Base-by-base conservation (phyloP, 2,888 invertebrate species). In the Diachrysia chrysitis region DNA sequence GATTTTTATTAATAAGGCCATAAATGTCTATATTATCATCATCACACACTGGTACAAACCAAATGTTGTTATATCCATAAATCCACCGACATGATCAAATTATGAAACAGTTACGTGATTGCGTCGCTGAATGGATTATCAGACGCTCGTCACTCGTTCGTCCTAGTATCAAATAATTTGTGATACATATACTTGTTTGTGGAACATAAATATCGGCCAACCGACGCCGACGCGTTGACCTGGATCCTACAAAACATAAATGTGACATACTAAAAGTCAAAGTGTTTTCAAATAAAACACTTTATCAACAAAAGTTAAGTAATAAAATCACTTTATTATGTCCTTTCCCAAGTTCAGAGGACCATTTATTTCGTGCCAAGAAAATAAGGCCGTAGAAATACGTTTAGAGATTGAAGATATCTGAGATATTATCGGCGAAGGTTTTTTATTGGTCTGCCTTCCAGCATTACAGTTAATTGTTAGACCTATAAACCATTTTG, bases 241-340 rank as follows among this genome's bases (percentile, higher is more conserved):
- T 71, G 46, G 29, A 67, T 75, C 42, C 54, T 69, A 48, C 16
- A 32, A 55, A 58, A 46, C 55, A 60, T 69, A 53, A 53, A 75
- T 61, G 37, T 73, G 19, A 17, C 48, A 51, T 19, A 21, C 48
- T 21, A 5, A 51, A 48, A 51, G 48, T 51, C 19, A 21, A 46
- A 51, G 23, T 53, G 42, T 60, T 65, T 25, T 17, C 48, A 51
- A 68, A 75, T 75, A 75, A 23, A 64, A 42, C 54, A 25, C 14
- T 71, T 68, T 60, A 71, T 65, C 53, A 71, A 48, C 25, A 21
- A 73, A 68, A 75, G 62, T 71, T 29, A 19, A 59, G 56, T 62
- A 48, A 68, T 75, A 71, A 75, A 71, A 54, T 37, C 51, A 51
- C 68, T 64, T 19, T 62, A 75, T 67, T 56, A 25, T 55, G 46